Evolutionary conservation across 1,140 invertebrate species (phyloP), one percentile per base, ranked within the genome.

Genomic region (Elysia chlorotica): DNA sequence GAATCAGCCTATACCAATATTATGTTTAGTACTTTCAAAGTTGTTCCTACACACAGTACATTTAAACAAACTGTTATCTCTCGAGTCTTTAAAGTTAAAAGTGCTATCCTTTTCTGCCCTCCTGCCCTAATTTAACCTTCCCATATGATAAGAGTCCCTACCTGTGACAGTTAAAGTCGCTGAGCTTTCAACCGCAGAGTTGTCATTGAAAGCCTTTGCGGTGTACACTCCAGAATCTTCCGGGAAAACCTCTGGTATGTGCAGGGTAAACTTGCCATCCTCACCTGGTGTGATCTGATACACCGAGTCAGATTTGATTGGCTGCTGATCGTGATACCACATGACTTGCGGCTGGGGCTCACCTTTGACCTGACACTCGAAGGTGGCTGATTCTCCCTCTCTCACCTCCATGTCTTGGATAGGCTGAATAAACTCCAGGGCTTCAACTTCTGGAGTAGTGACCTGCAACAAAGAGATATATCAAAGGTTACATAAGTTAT

Each of bases 371-470:
- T 96, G 94, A 23, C 97, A 96, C 85, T 96, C 94, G 86, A 99
- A 98, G 86, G 92, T 91, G 14, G 94, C 96, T 81, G 93, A 92
- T 82, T 96, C 94, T 77, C 97, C 95, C 88, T 98, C 96, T 33
- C 77, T 78, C 14, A 85, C 79, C 10, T 74, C 78, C 21, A 82
- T 54, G 67, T 84, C 80, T 38, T 79, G 63, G 23, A 83, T 78
- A n/a, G 71, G 74, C 14, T 77, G 54, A 14, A 80, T 71, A 77
- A 85, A 84, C 69, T 79, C 74, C 63, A 82, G 84, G 6, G 57
- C 48, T 33, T 71, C 69, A 4, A n/a, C n/a, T n/a, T n/a, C n/a
- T n/a, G n/a, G n/a, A n/a, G n/a, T n/a, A n/a, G n/a, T n/a, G n/a
- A n/a, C n/a, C n/a, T n/a, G n/a, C n/a, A n/a, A n/a, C n/a, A n/a